phyloP scores from a whole-genome alignment of 2,888 invertebrate species.

The Fragum sueziense region DNA sequence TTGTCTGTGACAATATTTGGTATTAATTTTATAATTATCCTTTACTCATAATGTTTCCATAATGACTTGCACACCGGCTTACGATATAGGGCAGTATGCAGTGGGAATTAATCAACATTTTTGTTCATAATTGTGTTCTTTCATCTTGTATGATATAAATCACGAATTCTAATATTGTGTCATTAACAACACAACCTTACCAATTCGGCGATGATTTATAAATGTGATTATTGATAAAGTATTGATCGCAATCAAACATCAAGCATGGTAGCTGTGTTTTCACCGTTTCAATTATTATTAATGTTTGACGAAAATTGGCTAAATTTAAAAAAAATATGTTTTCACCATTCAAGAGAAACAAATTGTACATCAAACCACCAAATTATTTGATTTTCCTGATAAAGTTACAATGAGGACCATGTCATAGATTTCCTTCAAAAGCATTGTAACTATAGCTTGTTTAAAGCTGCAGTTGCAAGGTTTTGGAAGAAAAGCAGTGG shows the following conservation, averaged over 20 bases:
- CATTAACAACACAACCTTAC: background rate
- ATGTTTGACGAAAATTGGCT: conserved; percentile 4
- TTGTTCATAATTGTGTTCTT: background rate
- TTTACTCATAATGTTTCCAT: too few species aligned
- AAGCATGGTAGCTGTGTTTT: background rate
- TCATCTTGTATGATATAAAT: conserved; percentile 12
- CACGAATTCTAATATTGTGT: background rate
- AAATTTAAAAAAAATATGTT: background rate
- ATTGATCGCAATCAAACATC: conserved; percentile 3
- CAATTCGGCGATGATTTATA: conserved; percentile 7
- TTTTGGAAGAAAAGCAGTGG: too few species aligned
- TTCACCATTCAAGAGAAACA: background rate
- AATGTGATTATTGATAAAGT: conserved; percentile 1
- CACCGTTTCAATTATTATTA: conserved; percentile 8
- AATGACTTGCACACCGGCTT: too few species aligned
- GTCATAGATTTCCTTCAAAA: too few species aligned
- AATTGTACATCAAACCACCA: background rate
- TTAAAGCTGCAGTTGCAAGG: too few species aligned
- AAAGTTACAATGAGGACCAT: too few species aligned
- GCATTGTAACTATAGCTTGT: too few species aligned
- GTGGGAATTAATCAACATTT: conserved; percentile 1
- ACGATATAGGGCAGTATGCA: background rate
- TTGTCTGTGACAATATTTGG: too few species aligned
- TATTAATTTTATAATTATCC: too few species aligned
- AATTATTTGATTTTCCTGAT: conserved; percentile 13